These are phyloP conservation scores for Sakesphorus luctuosus DNA, from an alignment of 2,113 vertebrate genomes.

Conservation along the genomic window DNA sequence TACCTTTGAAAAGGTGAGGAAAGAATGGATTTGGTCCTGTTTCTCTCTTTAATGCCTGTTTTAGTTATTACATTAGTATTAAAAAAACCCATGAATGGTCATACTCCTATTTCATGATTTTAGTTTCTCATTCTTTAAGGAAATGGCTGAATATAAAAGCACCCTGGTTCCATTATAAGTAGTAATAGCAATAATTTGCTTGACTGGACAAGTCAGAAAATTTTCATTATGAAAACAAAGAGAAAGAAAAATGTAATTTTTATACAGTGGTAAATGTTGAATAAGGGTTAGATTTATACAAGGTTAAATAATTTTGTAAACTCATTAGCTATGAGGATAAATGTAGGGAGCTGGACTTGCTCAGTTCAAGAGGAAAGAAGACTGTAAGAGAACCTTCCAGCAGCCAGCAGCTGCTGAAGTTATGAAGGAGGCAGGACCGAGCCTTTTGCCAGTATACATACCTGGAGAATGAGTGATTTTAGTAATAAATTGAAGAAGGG, in stretches of 20 bases:
- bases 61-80: neutral
- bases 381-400: neutral
- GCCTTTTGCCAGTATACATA: neutral
- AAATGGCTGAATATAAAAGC: neutral
- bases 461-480: neutral
- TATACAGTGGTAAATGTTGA: neutral
- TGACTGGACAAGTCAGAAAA: neutral
- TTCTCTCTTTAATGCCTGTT: neutral
- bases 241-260: neutral
- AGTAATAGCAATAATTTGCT: neutral
- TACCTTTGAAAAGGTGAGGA: neutral
- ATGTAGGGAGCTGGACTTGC: neutral
- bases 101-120: neutral
- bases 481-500: neutral
- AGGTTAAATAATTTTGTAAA: neutral
- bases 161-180: neutral
- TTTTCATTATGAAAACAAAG: neutral
- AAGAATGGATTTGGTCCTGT: neutral
- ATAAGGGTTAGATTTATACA: neutral
- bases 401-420: neutral
- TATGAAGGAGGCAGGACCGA: neutral
- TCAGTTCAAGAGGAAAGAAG: neutral
- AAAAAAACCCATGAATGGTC: neutral
- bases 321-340: neutral
- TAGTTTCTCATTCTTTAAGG: neutral